phyloP scores from a whole-genome alignment of 2,888 invertebrate genomes.

The Agapostemon virescens region DNA sequence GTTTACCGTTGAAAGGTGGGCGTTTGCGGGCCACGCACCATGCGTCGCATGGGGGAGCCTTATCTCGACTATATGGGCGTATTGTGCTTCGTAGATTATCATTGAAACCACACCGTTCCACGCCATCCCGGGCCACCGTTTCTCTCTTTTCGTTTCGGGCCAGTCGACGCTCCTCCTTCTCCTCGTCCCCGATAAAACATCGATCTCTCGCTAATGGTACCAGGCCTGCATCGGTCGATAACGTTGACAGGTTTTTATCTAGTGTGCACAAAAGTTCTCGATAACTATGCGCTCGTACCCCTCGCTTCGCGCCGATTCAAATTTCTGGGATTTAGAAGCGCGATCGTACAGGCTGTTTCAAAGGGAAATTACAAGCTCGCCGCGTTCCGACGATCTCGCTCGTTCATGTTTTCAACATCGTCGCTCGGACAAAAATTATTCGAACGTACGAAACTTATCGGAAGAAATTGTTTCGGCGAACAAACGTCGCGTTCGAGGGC shows the following conservation, averaged over 20 bases:
- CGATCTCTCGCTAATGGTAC: constrained; percentile 18
- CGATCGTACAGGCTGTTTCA: not conserved
- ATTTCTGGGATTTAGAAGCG: not conserved
- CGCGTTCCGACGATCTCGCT: not conserved
- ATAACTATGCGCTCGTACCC: constrained; percentile 7
- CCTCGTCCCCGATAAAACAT: constrained; percentile 32
- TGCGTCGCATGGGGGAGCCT: constrained; percentile 67
- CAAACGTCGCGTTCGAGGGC: not conserved
- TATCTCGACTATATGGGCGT: constrained; percentile 75
- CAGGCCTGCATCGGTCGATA: constrained; percentile 29
- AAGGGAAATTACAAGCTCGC: not conserved
- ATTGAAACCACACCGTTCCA: constrained; percentile 59
- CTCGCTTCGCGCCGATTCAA: not conserved
- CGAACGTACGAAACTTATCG: too few relatives aligned
- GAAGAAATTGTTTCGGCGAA: too few relatives aligned
- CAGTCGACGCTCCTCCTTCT: constrained; percentile 14
- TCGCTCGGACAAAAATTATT: not conserved
- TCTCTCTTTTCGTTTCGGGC: constrained; percentile 17
- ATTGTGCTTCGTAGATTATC: constrained; percentile 75
- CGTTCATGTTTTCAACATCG: not conserved
- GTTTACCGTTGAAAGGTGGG: constrained; percentile 66
- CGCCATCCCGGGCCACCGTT: constrained; percentile 33
- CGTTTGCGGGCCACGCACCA: constrained; percentile 61
- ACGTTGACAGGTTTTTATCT: not conserved
- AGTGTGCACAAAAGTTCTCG: constrained; percentile 1